These are phyloP conservation scores for Ennomos fuscantarius DNA, from an alignment of 2,888 invertebrate genomes.

Conservation along the genomic window DNA sequence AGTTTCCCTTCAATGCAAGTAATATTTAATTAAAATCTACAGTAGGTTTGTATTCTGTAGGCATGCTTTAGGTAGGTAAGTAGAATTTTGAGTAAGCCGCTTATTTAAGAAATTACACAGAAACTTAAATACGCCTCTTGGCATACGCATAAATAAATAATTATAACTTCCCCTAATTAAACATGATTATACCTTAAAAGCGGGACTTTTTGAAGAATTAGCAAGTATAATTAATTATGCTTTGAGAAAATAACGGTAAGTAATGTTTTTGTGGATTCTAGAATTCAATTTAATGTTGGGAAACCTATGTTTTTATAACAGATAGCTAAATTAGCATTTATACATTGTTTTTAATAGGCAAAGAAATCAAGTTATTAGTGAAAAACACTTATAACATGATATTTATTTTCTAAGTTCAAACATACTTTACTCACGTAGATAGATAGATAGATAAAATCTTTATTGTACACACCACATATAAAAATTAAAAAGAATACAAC, in stretches of 20 bases:
- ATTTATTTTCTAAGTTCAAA: too few species aligned
- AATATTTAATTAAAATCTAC: too few species aligned
- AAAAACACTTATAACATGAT: too few species aligned
- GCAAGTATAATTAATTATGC: slow-evolving; percentile 1
- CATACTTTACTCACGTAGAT: too few species aligned
- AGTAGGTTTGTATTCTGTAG: too few species aligned
- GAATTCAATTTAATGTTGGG: not conserved
- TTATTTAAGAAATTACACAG: not conserved
- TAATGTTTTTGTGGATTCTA: not conserved
- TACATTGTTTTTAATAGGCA: not conserved
- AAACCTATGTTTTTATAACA: slow-evolving; percentile 21
- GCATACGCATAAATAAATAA: slow-evolving; percentile 9
- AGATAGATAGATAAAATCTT: too few species aligned
- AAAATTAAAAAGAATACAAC: too few species aligned
- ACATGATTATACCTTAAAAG: slow-evolving; percentile 4
- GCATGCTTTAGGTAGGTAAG: too few species aligned
- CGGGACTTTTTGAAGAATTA: slow-evolving; percentile 8
- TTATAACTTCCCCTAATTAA: slow-evolving; percentile 9
- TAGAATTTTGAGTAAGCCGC: too few species aligned
- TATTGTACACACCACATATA: too few species aligned
- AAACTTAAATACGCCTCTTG: slow-evolving; percentile 2
- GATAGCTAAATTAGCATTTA: slow-evolving; percentile 34
- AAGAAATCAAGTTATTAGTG: too few species aligned
- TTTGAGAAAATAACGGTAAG: slow-evolving; percentile 4
- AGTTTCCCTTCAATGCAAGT: too few species aligned